A percentile compares a stretch with the other conserved stretches of the same genome.
These are phyloP conservation scores for Brassicogethes aeneus DNA, from an alignment of 2,888 invertebrate species.

Conservation along the genomic window DNA sequence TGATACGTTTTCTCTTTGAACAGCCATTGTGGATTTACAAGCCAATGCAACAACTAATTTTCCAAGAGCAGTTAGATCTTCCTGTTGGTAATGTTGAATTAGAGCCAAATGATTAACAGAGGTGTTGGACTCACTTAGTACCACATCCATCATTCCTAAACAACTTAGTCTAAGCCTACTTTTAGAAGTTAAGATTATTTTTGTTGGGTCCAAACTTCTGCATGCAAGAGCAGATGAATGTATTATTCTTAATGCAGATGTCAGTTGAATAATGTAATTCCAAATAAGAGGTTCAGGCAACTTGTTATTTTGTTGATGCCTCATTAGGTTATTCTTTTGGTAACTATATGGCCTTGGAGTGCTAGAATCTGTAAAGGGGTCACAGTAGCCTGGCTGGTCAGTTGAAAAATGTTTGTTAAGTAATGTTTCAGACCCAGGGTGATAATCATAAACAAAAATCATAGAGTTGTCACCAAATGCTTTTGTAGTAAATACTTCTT, in stretches of 20 bases:
- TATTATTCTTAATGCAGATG: slow-evolving; percentile 84
- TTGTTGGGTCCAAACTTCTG: slow-evolving; percentile 84
- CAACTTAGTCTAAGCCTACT: slow-evolving; percentile 64
- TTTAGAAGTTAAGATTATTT: slow-evolving; percentile 58
- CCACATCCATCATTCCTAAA: slow-evolving; percentile 71
- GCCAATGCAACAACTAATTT: slow-evolving; percentile 85
- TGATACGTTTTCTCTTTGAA: slow-evolving; percentile 78
- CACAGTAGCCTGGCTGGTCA: slow-evolving; percentile 53
- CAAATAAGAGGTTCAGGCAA: slow-evolving; percentile 89
- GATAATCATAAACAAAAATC: slow-evolving; percentile 93
- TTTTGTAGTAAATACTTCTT: slow-evolving; percentile 91
- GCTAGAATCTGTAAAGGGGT: slow-evolving; percentile 77
- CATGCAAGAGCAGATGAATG: slow-evolving; percentile 69
- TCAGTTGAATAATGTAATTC: slow-evolving; percentile 92
- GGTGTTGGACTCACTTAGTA: slow-evolving; percentile 61
- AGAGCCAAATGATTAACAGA: slow-evolving; percentile 51
- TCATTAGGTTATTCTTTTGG: slow-evolving; percentile 71
- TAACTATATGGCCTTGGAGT: slow-evolving; percentile 74
- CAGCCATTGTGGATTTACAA: slow-evolving; percentile 84
- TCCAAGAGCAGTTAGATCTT: slow-evolving; percentile 87
- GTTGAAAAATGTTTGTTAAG: slow-evolving; percentile 75
- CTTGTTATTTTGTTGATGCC: slow-evolving; percentile 59
- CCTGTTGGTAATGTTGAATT: slow-evolving; percentile 72
- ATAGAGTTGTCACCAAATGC: slow-evolving; percentile 94
- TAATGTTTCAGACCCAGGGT: slow-evolving; percentile 84